Evolutionary conservation across 1,140 invertebrate genomes (phyloP).

Genomic region (Nomia melanderi): DNA sequence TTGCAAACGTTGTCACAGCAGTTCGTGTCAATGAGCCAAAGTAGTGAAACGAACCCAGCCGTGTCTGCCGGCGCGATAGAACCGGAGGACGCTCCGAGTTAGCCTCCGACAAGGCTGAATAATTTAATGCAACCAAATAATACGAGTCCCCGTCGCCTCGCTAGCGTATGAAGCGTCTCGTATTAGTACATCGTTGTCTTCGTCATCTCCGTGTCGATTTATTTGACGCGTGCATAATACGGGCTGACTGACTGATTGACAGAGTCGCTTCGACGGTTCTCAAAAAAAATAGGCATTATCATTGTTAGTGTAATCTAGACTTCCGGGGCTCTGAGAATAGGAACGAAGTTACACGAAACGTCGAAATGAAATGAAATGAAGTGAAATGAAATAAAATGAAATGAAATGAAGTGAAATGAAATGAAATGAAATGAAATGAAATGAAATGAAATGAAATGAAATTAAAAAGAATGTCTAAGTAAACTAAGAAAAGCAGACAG

Average conservation of each 20-base stretch:
- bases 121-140: conserved; percentile 64
- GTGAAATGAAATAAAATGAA: background rate
- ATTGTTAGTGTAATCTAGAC: conserved; percentile 63
- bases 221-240: background rate
- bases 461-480: too few relatives aligned
- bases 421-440: background rate
- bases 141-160: conserved; percentile 69
- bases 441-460: background rate
- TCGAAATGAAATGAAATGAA: background rate
- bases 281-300: conserved; percentile 53
- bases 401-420: background rate
- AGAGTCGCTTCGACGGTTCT: conserved; percentile 28
- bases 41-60: conserved; percentile 57
- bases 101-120: conserved; percentile 61
- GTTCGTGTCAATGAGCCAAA: conserved; percentile 73
- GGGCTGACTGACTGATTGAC: conserved; percentile 21
- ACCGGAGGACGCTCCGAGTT: conserved; percentile 75
- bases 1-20: conserved; percentile 76
- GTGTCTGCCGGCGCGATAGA: conserved; percentile 65
- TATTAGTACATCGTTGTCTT: conserved; percentile 58
- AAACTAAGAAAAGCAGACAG: background rate
- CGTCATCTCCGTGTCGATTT: conserved; percentile 25
- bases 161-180: conserved; percentile 71
- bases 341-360: conserved; percentile 18
- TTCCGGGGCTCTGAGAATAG: conserved; percentile 48